These are phyloP conservation scores for Callaeas wilsoni DNA, from an alignment of 2,113 vertebrate genomes.

Conservation along the genomic window DNA sequence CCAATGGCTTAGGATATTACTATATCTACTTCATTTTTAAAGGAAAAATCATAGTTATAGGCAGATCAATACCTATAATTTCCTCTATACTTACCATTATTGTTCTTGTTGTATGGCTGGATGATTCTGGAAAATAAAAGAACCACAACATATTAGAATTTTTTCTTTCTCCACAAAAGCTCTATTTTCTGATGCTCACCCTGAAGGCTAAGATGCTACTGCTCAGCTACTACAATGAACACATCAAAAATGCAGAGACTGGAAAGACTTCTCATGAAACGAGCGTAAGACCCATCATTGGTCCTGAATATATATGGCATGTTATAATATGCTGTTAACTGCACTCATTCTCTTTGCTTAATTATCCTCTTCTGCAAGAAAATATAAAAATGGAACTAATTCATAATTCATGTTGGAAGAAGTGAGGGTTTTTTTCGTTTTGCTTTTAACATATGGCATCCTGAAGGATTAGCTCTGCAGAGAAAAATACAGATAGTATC, in stretches of 20 bases:
- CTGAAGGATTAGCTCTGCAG: background rate
- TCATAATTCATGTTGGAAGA: slow-evolving; percentile 14
- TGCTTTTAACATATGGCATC: slow-evolving; percentile 29
- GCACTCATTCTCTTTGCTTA: background rate
- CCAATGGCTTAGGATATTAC: background rate
- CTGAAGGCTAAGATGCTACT: background rate
- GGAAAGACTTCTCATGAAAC: background rate
- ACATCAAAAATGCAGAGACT: background rate
- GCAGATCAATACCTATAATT: background rate
- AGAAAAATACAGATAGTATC: background rate
- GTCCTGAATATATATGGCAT: background rate
- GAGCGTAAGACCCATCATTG: background rate
- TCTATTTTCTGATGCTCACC: background rate
- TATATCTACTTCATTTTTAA: background rate
- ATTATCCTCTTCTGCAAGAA: background rate
- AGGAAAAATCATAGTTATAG: background rate
- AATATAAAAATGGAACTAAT: slow-evolving; percentile 22
- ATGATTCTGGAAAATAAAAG: slow-evolving; percentile 77
- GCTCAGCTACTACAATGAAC: background rate
- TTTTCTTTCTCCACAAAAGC: background rate
- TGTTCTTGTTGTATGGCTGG: slow-evolving; percentile 75
- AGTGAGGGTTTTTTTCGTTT: background rate
- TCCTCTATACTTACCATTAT: slow-evolving; percentile 75
- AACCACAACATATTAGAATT: background rate
- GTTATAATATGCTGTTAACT: background rate